Evolutionary conservation across 2,888 invertebrate species (phyloP), one percentile per base, ranked within the genome.

Genomic region (Leucophora obtusa): DNA sequence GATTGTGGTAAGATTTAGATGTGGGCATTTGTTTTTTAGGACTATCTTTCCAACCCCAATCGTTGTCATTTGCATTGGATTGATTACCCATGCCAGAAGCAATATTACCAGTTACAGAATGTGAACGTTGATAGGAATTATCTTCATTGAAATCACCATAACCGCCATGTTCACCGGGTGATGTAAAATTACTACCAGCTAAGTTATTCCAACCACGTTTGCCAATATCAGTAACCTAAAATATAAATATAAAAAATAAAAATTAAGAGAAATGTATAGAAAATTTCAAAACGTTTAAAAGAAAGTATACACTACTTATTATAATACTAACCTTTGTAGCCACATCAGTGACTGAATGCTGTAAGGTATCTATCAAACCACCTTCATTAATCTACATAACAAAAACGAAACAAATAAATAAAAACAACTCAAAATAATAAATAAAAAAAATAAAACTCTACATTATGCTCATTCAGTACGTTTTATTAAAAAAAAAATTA

Each of bases 301-400:
- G 21, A 14, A 14, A 59, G n/a, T 15, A 35, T 59, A 15, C 24
- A 7, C 7, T 59, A 53, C 77, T 62, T 2, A n/a, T n/a, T n/a
- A 38, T 47, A 83, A 83, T 87, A 89, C 89, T 80, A 86, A 94
- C 94, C 94, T 94, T 94, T 85, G 89, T 90, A 83, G 94, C 92
- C 87, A 94, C 90, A 89, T 88, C 92, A 87, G 92, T 91, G 84
- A 94, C 93, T 89, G 93, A 93, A 83, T 89, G 88, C 83, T 93
- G 92, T 86, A 94, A 92, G 86, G 92, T 93, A 86, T 93, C 94
- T 91, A 94, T 91, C 87, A 94, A 91, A 86, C 92, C 92, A 88
- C 94, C 94, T 84, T 94, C 94, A 91, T 93, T 94, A 87, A 94
- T 93, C 94, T 94, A 91, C 84, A 85, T 89, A 86, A 83, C 85